Conservation (phyloP, 2,113 vertebrate genomes). For the Rhynchopsitta pachyrhyncha region DNA sequence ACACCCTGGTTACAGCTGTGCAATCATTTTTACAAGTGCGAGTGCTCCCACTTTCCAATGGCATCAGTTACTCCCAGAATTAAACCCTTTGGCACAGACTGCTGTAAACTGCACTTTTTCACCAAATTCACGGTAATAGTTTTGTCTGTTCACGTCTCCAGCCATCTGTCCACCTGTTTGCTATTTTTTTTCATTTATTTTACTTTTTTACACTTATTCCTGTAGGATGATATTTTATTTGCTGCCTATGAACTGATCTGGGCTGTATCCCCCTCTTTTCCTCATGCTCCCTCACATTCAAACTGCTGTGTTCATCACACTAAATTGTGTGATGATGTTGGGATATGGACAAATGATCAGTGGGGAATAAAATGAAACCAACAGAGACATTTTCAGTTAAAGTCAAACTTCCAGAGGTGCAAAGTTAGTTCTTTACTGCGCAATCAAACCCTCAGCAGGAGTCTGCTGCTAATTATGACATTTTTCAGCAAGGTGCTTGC, state of each 20-base stretch:
- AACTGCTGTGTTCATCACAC: background rate
- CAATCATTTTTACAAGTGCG: background rate
- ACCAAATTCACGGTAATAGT: background rate
- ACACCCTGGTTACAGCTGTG: background rate
- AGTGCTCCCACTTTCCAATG: background rate
- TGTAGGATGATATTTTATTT: background rate
- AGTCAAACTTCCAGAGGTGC: slow-evolving; percentile 26
- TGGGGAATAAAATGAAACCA: slow-evolving; percentile 6
- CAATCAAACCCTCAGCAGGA: slow-evolving; percentile 46
- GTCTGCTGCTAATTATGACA: slow-evolving; percentile 51
- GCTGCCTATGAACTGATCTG: background rate
- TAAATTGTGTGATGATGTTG: background rate
- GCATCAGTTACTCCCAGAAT: background rate
- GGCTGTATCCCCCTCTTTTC: background rate
- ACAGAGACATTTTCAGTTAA: slow-evolving; percentile 32
- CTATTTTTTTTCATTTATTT: background rate
- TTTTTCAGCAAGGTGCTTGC: slow-evolving; percentile 6
- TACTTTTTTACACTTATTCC: background rate
- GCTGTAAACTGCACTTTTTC: background rate
- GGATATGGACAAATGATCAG: background rate
- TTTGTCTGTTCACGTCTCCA: background rate
- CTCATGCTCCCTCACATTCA: background rate
- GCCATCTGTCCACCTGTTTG: background rate
- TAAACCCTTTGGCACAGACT: background rate
- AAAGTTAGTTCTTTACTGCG: slow-evolving; percentile 11